Evolutionary conservation across 2,888 invertebrate genomes (phyloP), one percentile per base, ranked within the genome.

Genomic region (Netelia inedita): DNA sequence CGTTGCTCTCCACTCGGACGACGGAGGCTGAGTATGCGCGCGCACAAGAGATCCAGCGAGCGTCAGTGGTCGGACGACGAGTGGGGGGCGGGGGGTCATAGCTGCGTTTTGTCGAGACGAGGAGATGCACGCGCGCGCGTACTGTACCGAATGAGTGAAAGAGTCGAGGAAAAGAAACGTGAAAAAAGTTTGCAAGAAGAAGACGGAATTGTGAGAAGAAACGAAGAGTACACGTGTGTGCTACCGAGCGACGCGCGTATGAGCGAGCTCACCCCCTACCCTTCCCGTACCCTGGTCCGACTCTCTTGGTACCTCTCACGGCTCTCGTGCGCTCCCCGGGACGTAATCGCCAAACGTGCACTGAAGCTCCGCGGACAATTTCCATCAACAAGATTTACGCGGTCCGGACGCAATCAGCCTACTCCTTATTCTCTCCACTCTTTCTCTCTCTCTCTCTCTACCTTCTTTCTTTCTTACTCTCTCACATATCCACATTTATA

Each of bases 381-480:
- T 92, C 90, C 91, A 92, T 90, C 91, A 91, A 89, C 90, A 91
- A 92, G 92, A 92, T 92, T 92, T 92, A 92, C 92, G 90, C 90
- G 87, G 88, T 88, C 88, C 89, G 91, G 91, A 90, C 91, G 91
- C 92, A 92, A 92, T 92, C 91, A 91, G 89, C 88, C 82, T 84
- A 79, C 86, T 87, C 84, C 86, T 87, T 86, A 80, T 80, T 81
- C 57, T 65, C 59, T 55, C 68, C 66, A 66, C 74, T 57, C 57
- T 79, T 80, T 79, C 75, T 16, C 83, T 50, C 72, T 74, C 55
- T 79, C 79, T 79, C 75, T 16, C 83, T 50, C 72, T 74, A 46
- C 59, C 53, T 63, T 50, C 68, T 65, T 79, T 68, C 57, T 50
- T 46, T 59, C 78, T 78, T 50, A 35, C 65, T 75, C 11, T 72